Conservation (phyloP, 2,797 vertebrate genomes). For the Spea hammondii region DNA sequence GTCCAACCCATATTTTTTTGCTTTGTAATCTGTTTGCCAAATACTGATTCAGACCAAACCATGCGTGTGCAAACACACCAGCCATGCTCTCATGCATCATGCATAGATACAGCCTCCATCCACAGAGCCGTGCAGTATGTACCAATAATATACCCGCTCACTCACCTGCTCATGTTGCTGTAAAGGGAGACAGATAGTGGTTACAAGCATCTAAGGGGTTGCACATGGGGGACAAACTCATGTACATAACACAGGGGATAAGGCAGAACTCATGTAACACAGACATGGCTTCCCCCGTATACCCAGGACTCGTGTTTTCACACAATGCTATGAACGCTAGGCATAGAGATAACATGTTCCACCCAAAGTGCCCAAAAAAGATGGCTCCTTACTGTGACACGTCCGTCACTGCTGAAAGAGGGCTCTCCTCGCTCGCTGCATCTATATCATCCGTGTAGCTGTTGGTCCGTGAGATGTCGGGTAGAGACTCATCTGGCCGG, state of each 20-base stretch:
- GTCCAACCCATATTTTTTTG: no score
- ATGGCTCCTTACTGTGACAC: conserved; percentile 74
- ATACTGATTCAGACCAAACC: background rate
- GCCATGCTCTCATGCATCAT: background rate
- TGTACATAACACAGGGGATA: background rate
- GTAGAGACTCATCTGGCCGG: conserved; percentile 29
- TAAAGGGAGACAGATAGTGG: conserved; percentile 23
- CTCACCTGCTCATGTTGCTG: conserved; percentile 48
- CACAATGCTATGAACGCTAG: background rate
- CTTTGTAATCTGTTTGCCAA: background rate
- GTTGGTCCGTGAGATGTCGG: conserved; percentile 71
- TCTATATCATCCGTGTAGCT: conserved; percentile 81
- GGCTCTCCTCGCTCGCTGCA: conserved; percentile 71
- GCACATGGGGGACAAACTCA: background rate
- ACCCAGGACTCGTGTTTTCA: background rate
- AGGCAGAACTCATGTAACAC: background rate
- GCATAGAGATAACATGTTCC: background rate
- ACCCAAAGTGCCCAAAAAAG: background rate
- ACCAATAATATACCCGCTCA: background rate
- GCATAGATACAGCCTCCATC: background rate
- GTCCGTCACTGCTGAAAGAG: conserved; percentile 67
- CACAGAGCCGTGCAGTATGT: background rate
- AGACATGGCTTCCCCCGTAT: background rate
- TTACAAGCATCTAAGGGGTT: conserved; percentile 11
- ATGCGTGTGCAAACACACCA: background rate